phyloP scores from a whole-genome alignment of 2,888 invertebrate genomes.

The Cosmopolites sordidus region DNA sequence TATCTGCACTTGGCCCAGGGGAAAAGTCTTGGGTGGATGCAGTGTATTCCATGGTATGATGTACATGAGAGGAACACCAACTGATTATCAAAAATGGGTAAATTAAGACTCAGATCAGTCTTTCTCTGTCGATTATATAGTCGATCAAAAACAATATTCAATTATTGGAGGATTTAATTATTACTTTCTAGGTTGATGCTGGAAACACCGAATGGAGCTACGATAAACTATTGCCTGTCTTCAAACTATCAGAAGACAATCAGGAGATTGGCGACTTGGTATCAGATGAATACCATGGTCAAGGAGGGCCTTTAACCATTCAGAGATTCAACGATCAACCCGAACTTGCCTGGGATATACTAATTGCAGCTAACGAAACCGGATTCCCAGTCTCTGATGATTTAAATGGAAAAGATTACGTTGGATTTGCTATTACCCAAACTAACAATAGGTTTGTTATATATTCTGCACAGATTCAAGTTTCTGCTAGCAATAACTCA shows the following conservation, averaged over 20 bases:
- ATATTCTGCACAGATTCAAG: too few relatives aligned
- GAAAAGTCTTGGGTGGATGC: constrained; percentile 64
- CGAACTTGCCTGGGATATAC: constrained; percentile 52
- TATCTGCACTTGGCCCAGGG: constrained; percentile 62
- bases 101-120: neutral
- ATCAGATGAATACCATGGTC: constrained; percentile 54
- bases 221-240: constrained; percentile 62
- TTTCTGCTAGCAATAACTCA: too few relatives aligned
- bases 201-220: constrained; percentile 62
- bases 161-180: too few relatives aligned
- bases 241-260: constrained; percentile 64
- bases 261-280: constrained; percentile 57
- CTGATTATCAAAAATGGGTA: constrained; percentile 61
- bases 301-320: constrained; percentile 60
- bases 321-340: constrained; percentile 60
- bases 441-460: constrained; percentile 52
- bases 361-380: constrained; percentile 58
- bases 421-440: constrained; percentile 59
- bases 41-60: constrained; percentile 65
- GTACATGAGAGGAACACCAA: constrained; percentile 55
- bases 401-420: constrained; percentile 58
- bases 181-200: constrained; percentile 39
- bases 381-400: constrained; percentile 57
- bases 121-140: neutral
- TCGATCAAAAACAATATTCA: too few relatives aligned